Percentiles rank a stretch among this genome's conserved stretches.
phyloP scores from a whole-genome alignment of 2,113 vertebrate species.

The Rhinolophus ferrumequinum region DNA sequence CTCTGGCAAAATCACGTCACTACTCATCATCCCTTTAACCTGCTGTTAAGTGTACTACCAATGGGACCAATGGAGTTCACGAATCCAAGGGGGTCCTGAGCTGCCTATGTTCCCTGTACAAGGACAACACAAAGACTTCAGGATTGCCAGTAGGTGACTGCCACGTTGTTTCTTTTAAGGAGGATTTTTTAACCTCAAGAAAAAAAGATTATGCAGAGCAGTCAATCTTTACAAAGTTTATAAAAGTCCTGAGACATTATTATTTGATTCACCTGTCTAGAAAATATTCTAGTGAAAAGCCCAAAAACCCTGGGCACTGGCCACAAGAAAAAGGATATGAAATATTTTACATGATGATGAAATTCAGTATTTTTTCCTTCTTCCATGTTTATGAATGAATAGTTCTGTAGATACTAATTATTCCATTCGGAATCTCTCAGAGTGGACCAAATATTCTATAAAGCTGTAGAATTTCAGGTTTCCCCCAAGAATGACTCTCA shows the following conservation, averaged over 20 bases:
- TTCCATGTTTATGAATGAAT: constrained; percentile 60
- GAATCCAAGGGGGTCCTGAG: not conserved
- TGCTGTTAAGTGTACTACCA: not conserved
- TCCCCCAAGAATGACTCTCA: constrained; percentile 33
- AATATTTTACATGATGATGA: constrained; percentile 63
- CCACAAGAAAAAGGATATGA: constrained; percentile 71
- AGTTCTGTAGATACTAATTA: constrained; percentile 51
- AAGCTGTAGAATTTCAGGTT: constrained; percentile 44
- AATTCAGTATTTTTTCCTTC: constrained; percentile 69
- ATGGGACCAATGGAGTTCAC: not conserved
- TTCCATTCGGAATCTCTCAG: not conserved
- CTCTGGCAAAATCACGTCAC: not conserved
- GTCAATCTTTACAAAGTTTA: constrained; percentile 10
- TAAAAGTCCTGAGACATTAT: constrained; percentile 30
- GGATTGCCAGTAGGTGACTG: not conserved
- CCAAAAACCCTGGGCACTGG: constrained; percentile 46
- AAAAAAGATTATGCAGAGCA: not conserved
- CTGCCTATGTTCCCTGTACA: not conserved
- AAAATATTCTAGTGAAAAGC: constrained; percentile 53
- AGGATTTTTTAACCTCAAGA: not conserved
- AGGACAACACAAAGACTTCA: not conserved
- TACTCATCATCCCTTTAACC: not conserved
- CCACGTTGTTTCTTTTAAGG: constrained; percentile 7
- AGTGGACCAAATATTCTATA: constrained; percentile 27
- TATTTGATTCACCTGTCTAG: constrained; percentile 54